phyloP scores from a whole-genome alignment of 2,113 vertebrate species.

The Dasyornis broadbenti region DNA sequence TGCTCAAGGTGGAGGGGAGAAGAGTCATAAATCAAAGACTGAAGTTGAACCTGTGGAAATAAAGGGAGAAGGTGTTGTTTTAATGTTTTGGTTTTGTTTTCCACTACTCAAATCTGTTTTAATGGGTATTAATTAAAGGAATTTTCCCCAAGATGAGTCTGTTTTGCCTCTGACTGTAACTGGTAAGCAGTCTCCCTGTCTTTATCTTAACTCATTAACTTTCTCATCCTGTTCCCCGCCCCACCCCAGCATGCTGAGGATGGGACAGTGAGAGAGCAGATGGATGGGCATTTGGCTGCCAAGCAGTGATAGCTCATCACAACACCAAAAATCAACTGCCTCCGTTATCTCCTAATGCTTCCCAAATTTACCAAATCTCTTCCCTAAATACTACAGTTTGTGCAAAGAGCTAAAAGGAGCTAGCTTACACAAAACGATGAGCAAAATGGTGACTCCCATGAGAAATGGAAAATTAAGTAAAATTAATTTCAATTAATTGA shows the following conservation, averaged over 20 bases:
- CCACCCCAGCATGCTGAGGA: not conserved
- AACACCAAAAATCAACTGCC: not conserved
- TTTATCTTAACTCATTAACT: not conserved
- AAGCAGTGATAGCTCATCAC: not conserved
- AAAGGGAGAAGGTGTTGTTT: not conserved
- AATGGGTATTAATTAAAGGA: not conserved
- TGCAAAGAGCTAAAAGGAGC: not conserved
- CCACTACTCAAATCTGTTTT: not conserved
- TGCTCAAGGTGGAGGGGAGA: not conserved
- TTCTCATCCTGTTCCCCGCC: not conserved
- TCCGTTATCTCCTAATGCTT: not conserved
- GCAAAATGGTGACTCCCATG: not conserved
- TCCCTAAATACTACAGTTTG: not conserved
- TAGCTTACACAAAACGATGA: not conserved
- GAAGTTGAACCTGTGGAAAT: not conserved
- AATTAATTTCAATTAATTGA: not conserved
- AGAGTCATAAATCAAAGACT: fast-evolving
- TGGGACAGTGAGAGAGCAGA: not conserved
- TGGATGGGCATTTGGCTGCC: not conserved
- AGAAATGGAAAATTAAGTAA: not conserved
- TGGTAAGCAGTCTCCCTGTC: not conserved
- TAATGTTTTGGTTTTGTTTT: not conserved
- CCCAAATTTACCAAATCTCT: not conserved
- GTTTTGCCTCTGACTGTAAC: not conserved
- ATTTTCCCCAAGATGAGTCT: not conserved